Conservation (phyloP, 2,888 invertebrate genomes). For the Trachelus stipa region DNA sequence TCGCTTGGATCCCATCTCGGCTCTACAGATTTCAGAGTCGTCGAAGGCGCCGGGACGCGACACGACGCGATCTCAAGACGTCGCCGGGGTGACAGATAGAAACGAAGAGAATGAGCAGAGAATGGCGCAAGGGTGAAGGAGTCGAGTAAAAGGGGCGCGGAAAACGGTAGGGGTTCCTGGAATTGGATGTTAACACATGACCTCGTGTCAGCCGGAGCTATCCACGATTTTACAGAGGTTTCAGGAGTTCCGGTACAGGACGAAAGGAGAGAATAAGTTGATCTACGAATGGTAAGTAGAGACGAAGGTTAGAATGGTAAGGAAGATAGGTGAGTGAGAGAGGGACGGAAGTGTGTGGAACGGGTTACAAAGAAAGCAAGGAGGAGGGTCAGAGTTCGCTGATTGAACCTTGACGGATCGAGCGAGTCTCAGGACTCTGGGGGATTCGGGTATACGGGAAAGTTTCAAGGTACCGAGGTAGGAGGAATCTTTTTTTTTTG, state of each 20-base stretch:
- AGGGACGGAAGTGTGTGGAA: neutral
- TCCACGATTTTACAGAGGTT: constrained; percentile 7
- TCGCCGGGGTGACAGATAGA: constrained; percentile 4
- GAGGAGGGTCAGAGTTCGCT: constrained; percentile 10
- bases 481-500: neutral
- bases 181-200: constrained; percentile 28
- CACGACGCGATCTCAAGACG: constrained; percentile 9
- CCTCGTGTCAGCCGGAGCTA: constrained; percentile 18
- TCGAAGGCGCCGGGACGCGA: neutral
- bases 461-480: constrained; percentile 1
- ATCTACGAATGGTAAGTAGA: neutral
- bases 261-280: neutral
- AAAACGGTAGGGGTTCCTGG: constrained; percentile 1
- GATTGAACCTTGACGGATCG: constrained; percentile 26
- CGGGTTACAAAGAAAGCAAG: constrained; percentile 1
- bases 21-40: constrained; percentile 33
- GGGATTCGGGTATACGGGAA: neutral
- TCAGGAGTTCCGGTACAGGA: neutral
- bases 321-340: neutral
- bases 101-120: neutral
- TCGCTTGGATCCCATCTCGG: constrained; percentile 37
- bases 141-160: neutral
- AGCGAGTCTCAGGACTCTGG: neutral
- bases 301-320: neutral
- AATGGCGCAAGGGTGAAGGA: neutral